Evolutionary conservation across 2,797 vertebrate species (phyloP), one percentile per base, ranked within the genome.

Genomic region (Anabacerthia variegaticeps): DNA sequence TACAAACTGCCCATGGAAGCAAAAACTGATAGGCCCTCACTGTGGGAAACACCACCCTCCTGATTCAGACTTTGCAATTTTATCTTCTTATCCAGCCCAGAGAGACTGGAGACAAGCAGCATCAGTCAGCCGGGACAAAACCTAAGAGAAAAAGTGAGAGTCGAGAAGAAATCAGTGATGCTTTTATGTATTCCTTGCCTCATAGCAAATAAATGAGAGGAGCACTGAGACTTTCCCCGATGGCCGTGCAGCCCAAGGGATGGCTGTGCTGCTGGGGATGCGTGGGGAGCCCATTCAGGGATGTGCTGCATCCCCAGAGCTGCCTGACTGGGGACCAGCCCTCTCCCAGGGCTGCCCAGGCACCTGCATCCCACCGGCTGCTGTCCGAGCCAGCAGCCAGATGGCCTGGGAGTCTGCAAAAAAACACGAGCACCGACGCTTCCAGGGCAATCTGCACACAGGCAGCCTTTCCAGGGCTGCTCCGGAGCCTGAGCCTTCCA

Each of bases 401-500:
- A 96, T 95, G 95, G 96, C 46, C 79, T 49, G 68, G 61, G 71
- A 91, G 67, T 3, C 84, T 79, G 89, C 51, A 88, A 36, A 39
- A 88, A 61, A 49, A 21, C 68, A n/a, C 0, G 2, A 6, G 41
- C 21, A n/a, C 4, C 2, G 14, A 58, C 1, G 0, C 21, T 96
- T 89, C 65, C 95, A 91, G 89, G 89, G 65, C 75, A 91, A 86
- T 96, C 94, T 91, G 85, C 46, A 54, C 14, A 54, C 37, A 0
- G 0, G 17, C 65, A 68, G 49, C 34, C 18, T 85, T 88, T 80
- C 82, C 92, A 93, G 82, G 88, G 77, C 89, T 68, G 90, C 52
- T 67, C 68, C 3, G 3, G 81, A 75, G 54, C 68, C 72, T 0
- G 4, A 86, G 69, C 78, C 69, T 89, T 77, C 44, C 86, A 93